These are phyloP conservation scores for Balaeniceps rex DNA, from an alignment of 2,113 vertebrate species.

Conservation along the genomic window DNA sequence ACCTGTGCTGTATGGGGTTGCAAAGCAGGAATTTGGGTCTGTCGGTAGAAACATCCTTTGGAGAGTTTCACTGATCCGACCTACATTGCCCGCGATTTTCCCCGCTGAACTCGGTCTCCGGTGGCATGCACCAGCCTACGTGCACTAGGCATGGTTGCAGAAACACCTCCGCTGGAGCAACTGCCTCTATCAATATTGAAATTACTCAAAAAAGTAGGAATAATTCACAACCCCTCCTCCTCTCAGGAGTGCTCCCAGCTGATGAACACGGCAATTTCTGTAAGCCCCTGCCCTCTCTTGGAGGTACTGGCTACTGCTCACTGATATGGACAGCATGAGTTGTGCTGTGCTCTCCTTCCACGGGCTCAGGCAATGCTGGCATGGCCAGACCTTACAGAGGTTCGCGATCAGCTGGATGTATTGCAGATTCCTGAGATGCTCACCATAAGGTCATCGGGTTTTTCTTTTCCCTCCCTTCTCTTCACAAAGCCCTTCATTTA, in stretches of 20 bases:
- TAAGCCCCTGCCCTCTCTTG: not conserved
- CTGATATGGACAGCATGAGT: not conserved
- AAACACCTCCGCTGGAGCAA: not conserved
- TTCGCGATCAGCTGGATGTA: not conserved
- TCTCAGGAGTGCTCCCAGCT: not conserved
- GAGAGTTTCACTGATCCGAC: not conserved
- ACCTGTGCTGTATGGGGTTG: not conserved
- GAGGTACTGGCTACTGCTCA: not conserved
- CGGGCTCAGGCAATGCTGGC: not conserved
- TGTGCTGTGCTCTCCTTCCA: not conserved
- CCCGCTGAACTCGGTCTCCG: not conserved
- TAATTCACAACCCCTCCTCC: not conserved
- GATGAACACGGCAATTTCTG: not conserved
- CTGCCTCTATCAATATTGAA: not conserved
- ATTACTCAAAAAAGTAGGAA: not conserved
- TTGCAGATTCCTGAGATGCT: not conserved
- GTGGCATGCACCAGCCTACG: not conserved
- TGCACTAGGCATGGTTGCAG: not conserved
- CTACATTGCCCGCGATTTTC: not conserved
- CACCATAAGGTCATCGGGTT: not conserved
- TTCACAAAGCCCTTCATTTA: not conserved
- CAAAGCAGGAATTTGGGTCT: not conserved
- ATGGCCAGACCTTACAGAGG: not conserved
- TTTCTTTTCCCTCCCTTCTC: not conserved
- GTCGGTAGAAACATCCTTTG: not conserved